Base-by-base conservation (phyloP, 2,888 invertebrate species). In the Lacanobia oleracea region DNA sequence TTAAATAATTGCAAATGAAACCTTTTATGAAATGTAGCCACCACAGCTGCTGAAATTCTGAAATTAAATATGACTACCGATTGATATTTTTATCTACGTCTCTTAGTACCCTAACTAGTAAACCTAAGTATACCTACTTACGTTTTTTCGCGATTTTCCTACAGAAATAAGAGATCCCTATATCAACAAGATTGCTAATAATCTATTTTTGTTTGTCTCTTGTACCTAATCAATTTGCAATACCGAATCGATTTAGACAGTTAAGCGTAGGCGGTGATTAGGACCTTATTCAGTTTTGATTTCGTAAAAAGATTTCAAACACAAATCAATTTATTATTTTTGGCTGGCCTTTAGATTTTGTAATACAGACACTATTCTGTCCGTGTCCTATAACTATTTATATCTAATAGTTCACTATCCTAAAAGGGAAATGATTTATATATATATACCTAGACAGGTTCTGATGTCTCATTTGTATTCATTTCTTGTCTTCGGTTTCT, bases 341-440 rank as follows among this genome's bases (percentile, higher is more conserved):
- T 59, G 51, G 62, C 1, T 51, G 60, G 56, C 61, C 23, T 65
- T 40, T 33, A 40, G 10, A 33, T 68, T 53, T 62, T 27, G 59
- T 45, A 51, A 75, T 21, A 56, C 45, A 57, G 16, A 40, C 21
- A 43, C n/a, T 18, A 53, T 54, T 57, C 3, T 53, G 27, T 63
- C 48, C 21, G 2, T 53, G 27, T 63, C 48, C 21, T 50, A 72
- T 53, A 72, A 66, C 50, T 50, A 40, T 6, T 33, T 50, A 33
- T 59, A 6, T 62, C 51, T 51, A 9, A 66, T 59, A 53, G 78
- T 27, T 72, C 59, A 45, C 12, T 7, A 70, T 51, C 56, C 7
- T 50, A 61, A 57, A 74, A 74, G 75, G 79, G 77, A 77, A 68
- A 69, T 79, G 56, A 74, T 65, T 79, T 56, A 79, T 68, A 23